Evolutionary conservation across 2,888 invertebrate species (phyloP).

Genomic region (Therioaphis trifolii): DNA sequence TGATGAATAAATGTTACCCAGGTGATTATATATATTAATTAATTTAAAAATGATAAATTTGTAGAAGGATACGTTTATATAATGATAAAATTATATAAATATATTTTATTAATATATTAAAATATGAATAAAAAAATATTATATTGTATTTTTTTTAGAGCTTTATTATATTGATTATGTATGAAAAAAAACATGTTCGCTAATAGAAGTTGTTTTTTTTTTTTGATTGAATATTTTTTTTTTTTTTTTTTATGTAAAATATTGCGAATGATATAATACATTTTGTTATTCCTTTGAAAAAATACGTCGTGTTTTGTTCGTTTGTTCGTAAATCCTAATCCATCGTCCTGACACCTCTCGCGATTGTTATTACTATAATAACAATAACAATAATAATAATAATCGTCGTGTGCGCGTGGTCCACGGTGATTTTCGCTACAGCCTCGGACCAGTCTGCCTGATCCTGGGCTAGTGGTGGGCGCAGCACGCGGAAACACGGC

Average conservation of each 20-base stretch:
- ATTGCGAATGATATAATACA: slow-evolving; percentile 60
- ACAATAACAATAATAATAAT: no score
- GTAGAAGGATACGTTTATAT: slow-evolving; percentile 60
- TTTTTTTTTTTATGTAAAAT: slow-evolving; percentile 45
- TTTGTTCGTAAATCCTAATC: background rate
- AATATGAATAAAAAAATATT: slow-evolving; percentile 54
- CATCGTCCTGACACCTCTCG: no score
- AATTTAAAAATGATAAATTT: slow-evolving; percentile 18
- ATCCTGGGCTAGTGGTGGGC: no score
- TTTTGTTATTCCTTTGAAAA: slow-evolving; percentile 60
- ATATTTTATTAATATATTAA: slow-evolving; percentile 60
- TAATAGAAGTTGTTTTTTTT: slow-evolving; percentile 51
- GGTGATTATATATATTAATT: slow-evolving; percentile 55
- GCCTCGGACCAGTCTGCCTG: no score
- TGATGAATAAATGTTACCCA: slow-evolving; percentile 50
- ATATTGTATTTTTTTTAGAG: slow-evolving; percentile 63
- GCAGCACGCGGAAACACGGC: no score
- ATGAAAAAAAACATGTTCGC: slow-evolving; percentile 56
- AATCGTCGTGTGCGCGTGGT: no score
- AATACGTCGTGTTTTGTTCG: background rate
- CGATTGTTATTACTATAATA: no score
- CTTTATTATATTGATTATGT: slow-evolving; percentile 60
- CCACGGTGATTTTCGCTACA: no score
- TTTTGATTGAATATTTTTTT: slow-evolving; percentile 55
- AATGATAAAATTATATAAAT: slow-evolving; percentile 56